A percentile compares a stretch with the other conserved stretches of the same genome.
Conservation (phyloP, 2,113 vertebrate genomes). For the Aix galericulata region DNA sequence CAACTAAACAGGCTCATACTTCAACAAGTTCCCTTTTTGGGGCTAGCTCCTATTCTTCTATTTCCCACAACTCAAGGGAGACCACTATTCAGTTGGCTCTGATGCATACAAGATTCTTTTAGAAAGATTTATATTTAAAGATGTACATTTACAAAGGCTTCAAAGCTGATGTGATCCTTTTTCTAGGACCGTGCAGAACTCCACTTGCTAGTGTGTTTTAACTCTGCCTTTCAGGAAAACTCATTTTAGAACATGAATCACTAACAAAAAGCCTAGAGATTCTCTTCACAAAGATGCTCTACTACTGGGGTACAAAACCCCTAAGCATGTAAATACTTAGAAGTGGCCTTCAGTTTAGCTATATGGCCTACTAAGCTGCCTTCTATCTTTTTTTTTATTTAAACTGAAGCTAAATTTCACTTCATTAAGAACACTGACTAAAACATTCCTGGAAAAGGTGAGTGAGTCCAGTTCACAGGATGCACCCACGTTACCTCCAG, state of each 20-base stretch:
- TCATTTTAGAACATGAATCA: background rate
- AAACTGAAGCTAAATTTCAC: background rate
- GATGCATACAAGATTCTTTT: background rate
- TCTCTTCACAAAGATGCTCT: background rate
- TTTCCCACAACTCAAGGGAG: background rate
- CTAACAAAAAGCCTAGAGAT: background rate
- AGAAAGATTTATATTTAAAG: fast-evolving
- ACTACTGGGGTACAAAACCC: background rate
- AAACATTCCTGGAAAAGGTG: background rate
- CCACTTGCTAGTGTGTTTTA: background rate
- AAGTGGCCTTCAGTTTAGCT: background rate
- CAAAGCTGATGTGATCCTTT: background rate
- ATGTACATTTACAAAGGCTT: background rate
- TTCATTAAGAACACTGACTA: background rate
- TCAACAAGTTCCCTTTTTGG: too few species aligned
- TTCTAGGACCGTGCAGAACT: background rate
- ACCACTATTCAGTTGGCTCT: background rate
- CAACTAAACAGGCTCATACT: background rate
- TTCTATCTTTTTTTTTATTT: background rate
- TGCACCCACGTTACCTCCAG: background rate
- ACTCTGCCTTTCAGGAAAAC: background rate
- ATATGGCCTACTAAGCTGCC: fast-evolving
- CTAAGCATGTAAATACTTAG: fast-evolving
- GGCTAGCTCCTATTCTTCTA: too few species aligned
- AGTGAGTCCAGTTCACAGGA: background rate